Evolutionary conservation across 1,140 invertebrate genomes (phyloP).

Genomic region (fruit fly (Drosophila melanogaster)): Release_6_plus_ISO1_MT NT_037436.4:14109501-14110000

Average conservation of each 20-base stretch:
- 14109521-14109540: not conserved
- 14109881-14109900: not conserved
- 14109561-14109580: too few species aligned
- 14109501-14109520: not conserved
- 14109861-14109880: not conserved
- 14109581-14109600: too few species aligned
- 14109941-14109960: conserved; percentile 31
- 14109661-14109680: not conserved
- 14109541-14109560: too few species aligned
- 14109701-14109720: not conserved
- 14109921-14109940: conserved; percentile 47
- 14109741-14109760: conserved; percentile 2
- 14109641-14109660: too few species aligned
- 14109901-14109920: conserved; percentile 8
- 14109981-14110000: conserved; percentile 71
- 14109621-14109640: too few species aligned
- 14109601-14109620: too few species aligned
- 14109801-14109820: conserved; percentile 38
- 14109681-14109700: not conserved
- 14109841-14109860: conserved; percentile 59
- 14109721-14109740: not conserved
- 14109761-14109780: conserved; percentile 40
- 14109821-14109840: conserved; percentile 60
- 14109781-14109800: conserved; percentile 39
- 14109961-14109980: conserved; percentile 38